Evolutionary conservation across 1,140 invertebrate genomes (phyloP), one percentile per base, ranked within the genome.

Genomic region (Diachasma alloeum): DNA sequence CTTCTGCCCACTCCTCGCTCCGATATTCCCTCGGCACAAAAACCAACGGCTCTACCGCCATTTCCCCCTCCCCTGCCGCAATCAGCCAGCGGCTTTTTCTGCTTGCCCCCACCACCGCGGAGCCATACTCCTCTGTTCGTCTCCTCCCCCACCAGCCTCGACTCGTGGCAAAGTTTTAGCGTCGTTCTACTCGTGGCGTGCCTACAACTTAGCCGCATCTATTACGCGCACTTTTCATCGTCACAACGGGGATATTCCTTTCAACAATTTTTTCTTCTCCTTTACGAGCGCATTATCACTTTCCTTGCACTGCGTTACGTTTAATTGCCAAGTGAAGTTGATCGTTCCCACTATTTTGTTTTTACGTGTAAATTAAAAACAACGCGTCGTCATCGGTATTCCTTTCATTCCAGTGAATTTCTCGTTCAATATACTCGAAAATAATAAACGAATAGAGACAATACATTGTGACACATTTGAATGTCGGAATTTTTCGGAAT

Each of bases 121-220:
- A 22, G 26, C 31, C 67, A 1, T 71, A 39, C 72, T 24, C 72
- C 75, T 66, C 75, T 44, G 31, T 68, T 66, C 72, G 53, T 42
- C 75, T 78, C 70, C 75, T 78, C 70, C 76, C 67, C 75, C 31
- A 56, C 69, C 77, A 76, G 72, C 80, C 73, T 74, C 70, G 56
- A 87, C 87, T 87, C 85, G 87, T 87, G 86, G 85, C 82, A 78
- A 86, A 88, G 84, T 87, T 88, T 87, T 83, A 87, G 83, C 86
- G 83, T 88, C 83, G 85, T 80, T 85, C 83, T 83, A 83, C 82
- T 84, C 82, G 84, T 82, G 81, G 83, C 84, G 85, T 86, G 82
- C 82, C 82, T 84, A 83, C 83, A 84, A 86, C 83, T 86, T 84
- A 83, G 82, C 82, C 82, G 80, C 83, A 84, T 87, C 83, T 86